phyloP scores from a whole-genome alignment of 2,797 vertebrate species.

The Graptemys geographica region DNA sequence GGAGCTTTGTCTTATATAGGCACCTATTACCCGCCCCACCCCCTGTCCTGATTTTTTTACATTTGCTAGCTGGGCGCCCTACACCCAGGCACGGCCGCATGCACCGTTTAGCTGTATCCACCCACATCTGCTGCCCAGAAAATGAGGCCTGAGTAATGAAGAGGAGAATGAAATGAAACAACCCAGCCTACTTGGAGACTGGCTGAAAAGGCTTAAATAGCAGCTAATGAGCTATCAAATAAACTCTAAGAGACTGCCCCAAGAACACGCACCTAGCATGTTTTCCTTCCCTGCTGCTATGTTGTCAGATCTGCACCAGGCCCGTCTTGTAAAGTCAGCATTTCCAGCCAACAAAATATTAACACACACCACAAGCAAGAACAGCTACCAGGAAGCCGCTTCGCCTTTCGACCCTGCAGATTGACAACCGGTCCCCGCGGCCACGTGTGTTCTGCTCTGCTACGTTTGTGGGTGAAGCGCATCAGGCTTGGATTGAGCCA shows the following conservation, averaged over 20 bases:
- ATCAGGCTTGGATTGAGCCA: not conserved
- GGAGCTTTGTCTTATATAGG: too few relatives aligned
- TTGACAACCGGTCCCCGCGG: not conserved
- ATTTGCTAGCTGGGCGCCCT: too few relatives aligned
- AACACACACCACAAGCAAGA: too few relatives aligned
- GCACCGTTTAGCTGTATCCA: slow-evolving; percentile 19
- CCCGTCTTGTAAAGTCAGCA: not conserved
- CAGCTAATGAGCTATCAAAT: slow-evolving; percentile 47
- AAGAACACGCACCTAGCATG: not conserved
- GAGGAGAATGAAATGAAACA: slow-evolving; percentile 62
- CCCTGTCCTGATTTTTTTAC: too few relatives aligned
- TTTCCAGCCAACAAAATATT: not conserved
- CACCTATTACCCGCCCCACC: too few relatives aligned
- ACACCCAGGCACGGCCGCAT: too few relatives aligned
- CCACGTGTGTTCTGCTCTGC: not conserved
- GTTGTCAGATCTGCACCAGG: accelerated
- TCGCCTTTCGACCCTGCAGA: not conserved
- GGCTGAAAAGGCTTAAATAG: slow-evolving; percentile 23
- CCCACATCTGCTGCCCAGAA: not conserved
- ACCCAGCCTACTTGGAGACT: not conserved
- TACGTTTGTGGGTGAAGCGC: not conserved
- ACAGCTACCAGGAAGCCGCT: not conserved
- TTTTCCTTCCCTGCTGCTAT: accelerated
- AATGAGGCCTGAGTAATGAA: not conserved
- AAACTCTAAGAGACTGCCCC: accelerated